Percentiles rank a stretch among this genome's conserved stretches.
phyloP scores from a whole-genome alignment of 2,113 vertebrate genomes.

The Echinops telfairi region DNA sequence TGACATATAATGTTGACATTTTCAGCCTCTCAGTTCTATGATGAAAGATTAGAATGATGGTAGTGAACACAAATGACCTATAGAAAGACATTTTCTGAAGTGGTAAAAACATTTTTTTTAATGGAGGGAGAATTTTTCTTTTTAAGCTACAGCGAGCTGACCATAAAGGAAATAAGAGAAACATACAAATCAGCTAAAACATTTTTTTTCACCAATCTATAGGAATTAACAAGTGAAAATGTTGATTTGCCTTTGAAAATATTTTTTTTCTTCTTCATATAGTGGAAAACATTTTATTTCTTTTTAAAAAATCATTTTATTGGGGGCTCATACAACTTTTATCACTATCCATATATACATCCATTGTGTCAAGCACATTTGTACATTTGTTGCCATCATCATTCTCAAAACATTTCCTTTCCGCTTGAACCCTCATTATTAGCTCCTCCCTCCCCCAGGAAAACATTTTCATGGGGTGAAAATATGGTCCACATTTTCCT shows the following conservation, averaged over 20 bases:
- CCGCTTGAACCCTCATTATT: too few species aligned
- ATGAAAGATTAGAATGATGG: constrained; percentile 66
- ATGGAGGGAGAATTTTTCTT: constrained; percentile 56
- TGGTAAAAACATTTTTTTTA: neutral
- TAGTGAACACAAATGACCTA: constrained; percentile 47
- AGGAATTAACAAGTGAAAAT: constrained; percentile 36
- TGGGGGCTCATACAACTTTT: too few species aligned
- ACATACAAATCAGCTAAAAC: neutral
- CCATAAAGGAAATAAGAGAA: neutral
- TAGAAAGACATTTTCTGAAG: constrained; percentile 65
- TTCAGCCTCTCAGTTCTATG: constrained; percentile 49
- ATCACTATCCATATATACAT: too few species aligned
- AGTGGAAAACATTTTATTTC: constrained; percentile 58
- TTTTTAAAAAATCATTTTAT: neutral
- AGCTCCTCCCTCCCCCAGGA: neutral
- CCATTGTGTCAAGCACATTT: too few species aligned
- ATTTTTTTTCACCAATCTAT: neutral
- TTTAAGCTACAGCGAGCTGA: neutral
- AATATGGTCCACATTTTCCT: constrained; percentile 25
- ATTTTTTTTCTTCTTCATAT: too few species aligned
- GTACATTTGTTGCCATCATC: too few species aligned
- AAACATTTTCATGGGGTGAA: constrained; percentile 34
- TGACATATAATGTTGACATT: constrained; percentile 69
- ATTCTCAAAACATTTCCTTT: too few species aligned
- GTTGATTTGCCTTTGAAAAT: constrained; percentile 24